A percentile compares a stretch with the other conserved stretches of the same genome.
Conservation (phyloP, 1,140 invertebrate genomes). For the Drosophila nigrodunni region DNA sequence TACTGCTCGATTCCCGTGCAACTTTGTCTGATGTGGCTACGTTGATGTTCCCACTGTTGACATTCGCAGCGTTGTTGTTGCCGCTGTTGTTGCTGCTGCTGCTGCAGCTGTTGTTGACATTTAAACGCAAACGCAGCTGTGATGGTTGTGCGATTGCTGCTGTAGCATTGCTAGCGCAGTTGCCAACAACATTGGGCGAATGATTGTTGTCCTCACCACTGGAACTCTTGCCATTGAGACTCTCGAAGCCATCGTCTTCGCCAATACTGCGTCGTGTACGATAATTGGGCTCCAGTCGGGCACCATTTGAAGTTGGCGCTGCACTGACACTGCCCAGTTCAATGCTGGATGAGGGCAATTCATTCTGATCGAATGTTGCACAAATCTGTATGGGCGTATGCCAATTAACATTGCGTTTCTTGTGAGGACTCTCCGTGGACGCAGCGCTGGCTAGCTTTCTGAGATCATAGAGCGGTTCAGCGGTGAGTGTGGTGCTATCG, state of each 20-base stretch:
- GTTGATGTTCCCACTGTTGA: slow-evolving; percentile 5
- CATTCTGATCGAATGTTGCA: slow-evolving; percentile 59
- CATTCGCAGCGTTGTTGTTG: slow-evolving; percentile 1
- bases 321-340: slow-evolving; percentile 13
- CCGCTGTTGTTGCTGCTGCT: not conserved
- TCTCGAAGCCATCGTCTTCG: slow-evolving; percentile 94
- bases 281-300: slow-evolving; percentile 27
- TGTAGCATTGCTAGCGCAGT: slow-evolving; percentile 16
- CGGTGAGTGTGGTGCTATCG: slow-evolving; percentile 23
- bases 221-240: slow-evolving; percentile 92
- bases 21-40: slow-evolving; percentile 39
- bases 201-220: slow-evolving; percentile 87
- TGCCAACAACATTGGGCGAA: slow-evolving; percentile 48
- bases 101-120: slow-evolving; percentile 31
- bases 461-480: slow-evolving; percentile 58
- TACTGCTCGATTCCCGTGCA: slow-evolving; percentile 54
- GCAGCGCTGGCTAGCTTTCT: slow-evolving; percentile 32
- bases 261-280: slow-evolving; percentile 65
- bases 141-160: slow-evolving; percentile 16
- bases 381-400: slow-evolving; percentile 78
- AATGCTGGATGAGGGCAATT: slow-evolving; percentile 59
- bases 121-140: slow-evolving; percentile 72
- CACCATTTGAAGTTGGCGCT: slow-evolving; percentile 1
- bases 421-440: slow-evolving; percentile 57
- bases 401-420: slow-evolving; percentile 84